Evolutionary conservation across 2,888 invertebrate species (phyloP).

Genomic region (Hyppa rectilinea): DNA sequence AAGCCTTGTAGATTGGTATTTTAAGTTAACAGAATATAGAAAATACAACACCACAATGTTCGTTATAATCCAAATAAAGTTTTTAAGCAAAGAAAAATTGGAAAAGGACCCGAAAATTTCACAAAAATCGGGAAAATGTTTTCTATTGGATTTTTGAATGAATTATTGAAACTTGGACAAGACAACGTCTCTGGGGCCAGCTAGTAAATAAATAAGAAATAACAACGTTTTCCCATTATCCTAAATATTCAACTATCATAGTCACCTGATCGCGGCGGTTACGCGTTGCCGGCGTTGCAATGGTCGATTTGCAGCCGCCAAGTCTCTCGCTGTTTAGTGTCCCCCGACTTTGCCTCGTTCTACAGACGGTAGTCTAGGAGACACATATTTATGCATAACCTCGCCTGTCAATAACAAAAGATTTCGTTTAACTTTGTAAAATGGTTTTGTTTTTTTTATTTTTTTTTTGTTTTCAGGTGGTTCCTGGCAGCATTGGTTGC

Average conservation of each 20-base stretch:
- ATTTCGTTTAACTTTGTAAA: conserved; percentile 39
- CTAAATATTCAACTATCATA: conserved; percentile 7
- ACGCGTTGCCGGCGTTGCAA: conserved; percentile 72
- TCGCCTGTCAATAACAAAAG: conserved; percentile 59
- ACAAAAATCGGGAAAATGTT: background rate
- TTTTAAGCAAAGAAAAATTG: background rate
- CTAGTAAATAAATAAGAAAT: background rate
- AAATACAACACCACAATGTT: background rate
- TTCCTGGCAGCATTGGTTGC: background rate
- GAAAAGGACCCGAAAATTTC: background rate
- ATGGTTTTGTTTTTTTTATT: background rate
- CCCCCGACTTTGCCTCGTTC: conserved; percentile 43
- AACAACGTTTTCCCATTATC: background rate
- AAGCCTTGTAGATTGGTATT: too few relatives aligned
- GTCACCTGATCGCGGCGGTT: conserved; percentile 52
- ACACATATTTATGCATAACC: conserved; percentile 72
- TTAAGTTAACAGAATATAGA: background rate
- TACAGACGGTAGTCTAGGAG: conserved; percentile 13
- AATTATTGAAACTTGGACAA: background rate
- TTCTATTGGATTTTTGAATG: background rate
- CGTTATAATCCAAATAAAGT: background rate
- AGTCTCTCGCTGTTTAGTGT: conserved; percentile 56
- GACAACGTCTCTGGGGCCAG: too few relatives aligned
- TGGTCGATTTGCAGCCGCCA: conserved; percentile 76
- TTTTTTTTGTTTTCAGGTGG: background rate